Conservation (phyloP, 2,113 vertebrate species). For the Anguilla japonica region DNA sequence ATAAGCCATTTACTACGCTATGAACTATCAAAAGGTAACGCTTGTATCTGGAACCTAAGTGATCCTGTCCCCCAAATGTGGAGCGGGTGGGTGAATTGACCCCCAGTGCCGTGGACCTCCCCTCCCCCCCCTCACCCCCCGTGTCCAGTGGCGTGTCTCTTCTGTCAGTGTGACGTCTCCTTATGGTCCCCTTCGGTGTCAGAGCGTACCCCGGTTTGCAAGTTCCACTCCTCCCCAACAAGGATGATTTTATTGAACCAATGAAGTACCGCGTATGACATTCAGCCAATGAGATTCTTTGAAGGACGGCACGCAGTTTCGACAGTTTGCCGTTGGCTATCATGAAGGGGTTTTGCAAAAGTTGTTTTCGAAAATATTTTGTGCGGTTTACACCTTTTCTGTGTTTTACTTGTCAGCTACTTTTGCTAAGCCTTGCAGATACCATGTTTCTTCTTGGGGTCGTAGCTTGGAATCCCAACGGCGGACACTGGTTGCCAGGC, state of each 20-base stretch:
- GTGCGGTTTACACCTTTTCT: not conserved
- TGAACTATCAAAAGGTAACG: not conserved
- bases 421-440: not conserved
- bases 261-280: not conserved
- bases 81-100: not conserved
- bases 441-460: not conserved
- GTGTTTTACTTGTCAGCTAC: not conserved
- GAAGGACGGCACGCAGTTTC: not conserved
- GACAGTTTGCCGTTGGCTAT: not conserved
- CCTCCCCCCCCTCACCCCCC: not conserved
- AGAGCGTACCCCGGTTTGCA: not conserved
- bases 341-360: not conserved
- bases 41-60: not conserved
- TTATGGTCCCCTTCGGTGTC: not conserved
- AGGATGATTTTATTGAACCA: not conserved
- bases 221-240: not conserved
- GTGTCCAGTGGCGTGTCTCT: not conserved
- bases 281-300: not conserved
- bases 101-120: not conserved
- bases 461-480: not conserved
- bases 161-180: not conserved
- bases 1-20: constrained; percentile 10
- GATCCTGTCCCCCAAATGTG: not conserved
- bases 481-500: not conserved
- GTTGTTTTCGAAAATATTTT: not conserved